Percentiles rank a stretch among this genome's conserved stretches.
Evolutionary conservation across 2,888 invertebrate genomes (phyloP).

Genomic region (Chloroclystis v-ata): DNA sequence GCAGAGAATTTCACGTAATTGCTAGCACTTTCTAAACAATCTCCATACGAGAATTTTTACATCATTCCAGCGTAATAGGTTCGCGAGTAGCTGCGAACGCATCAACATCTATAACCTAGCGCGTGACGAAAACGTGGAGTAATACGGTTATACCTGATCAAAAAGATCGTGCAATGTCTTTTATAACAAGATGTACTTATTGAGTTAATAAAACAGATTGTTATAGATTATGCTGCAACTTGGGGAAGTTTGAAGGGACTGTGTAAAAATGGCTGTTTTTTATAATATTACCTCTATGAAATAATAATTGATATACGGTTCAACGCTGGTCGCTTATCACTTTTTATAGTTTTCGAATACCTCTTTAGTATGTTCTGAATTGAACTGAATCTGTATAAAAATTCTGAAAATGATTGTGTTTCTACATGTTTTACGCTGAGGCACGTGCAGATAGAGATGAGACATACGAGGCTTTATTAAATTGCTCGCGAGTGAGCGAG

Average conservation of each 20-base stretch:
- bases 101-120: conserved; percentile 3
- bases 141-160: neutral
- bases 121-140: neutral
- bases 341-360: no score
- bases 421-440: conserved; percentile 4
- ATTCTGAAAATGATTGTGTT: neutral
- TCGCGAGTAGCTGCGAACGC: conserved; percentile 28
- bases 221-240: no score
- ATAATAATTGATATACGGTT: no score
- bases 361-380: no score
- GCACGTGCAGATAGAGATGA: conserved; percentile 9
- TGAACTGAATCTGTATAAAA: no score
- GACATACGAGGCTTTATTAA: conserved; percentile 46
- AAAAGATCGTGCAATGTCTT: no score
- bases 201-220: no score
- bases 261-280: no score
- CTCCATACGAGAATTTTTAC: conserved; percentile 39
- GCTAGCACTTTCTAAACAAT: conserved; percentile 42
- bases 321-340: no score
- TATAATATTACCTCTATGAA: no score
- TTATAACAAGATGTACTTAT: no score
- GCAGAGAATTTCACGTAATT: conserved; percentile 32
- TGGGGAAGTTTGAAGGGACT: no score
- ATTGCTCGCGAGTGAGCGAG: conserved; percentile 36
- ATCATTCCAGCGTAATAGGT: conserved; percentile 37